Conservation (phyloP, 1,140 invertebrate species). For the Eurosta solidaginis region DNA sequence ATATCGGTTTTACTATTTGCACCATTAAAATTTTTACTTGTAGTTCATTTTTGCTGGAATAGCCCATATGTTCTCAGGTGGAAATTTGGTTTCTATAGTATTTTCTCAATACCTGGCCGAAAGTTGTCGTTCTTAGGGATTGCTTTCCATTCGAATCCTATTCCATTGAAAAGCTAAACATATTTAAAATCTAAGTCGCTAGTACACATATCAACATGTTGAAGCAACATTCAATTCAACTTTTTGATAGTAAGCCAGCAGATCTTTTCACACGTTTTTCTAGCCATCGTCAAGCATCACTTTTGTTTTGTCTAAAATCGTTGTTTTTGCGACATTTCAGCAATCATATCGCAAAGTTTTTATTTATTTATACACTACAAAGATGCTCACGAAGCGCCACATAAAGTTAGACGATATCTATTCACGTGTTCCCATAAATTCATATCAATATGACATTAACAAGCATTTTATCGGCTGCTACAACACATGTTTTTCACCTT, state of each 20-base stretch:
- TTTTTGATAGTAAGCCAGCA: background rate
- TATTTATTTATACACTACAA: background rate
- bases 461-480: conserved; percentile 59
- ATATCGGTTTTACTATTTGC: too few relatives aligned
- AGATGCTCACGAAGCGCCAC: conserved; percentile 7
- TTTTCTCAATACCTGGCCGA: too few relatives aligned
- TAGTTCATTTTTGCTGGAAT: too few relatives aligned
- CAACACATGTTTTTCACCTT: conserved; percentile 25
- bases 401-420: background rate
- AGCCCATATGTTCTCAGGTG: too few relatives aligned
- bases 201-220: background rate
- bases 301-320: background rate
- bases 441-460: conserved; percentile 60
- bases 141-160: too few relatives aligned
- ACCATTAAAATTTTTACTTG: too few relatives aligned
- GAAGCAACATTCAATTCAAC: background rate
- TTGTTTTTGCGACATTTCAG: background rate
- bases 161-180: too few relatives aligned
- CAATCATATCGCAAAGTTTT: background rate
- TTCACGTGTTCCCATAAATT: conserved; percentile 56
- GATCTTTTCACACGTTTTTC: background rate
- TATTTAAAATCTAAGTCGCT: background rate
- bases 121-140: too few relatives aligned
- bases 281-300: background rate
- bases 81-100: too few relatives aligned